Percentiles rank a stretch among this genome's conserved stretches.
These are phyloP conservation scores for Leptopilina boulardi DNA, from an alignment of 1,140 invertebrate species.

Conservation along the genomic window DNA sequence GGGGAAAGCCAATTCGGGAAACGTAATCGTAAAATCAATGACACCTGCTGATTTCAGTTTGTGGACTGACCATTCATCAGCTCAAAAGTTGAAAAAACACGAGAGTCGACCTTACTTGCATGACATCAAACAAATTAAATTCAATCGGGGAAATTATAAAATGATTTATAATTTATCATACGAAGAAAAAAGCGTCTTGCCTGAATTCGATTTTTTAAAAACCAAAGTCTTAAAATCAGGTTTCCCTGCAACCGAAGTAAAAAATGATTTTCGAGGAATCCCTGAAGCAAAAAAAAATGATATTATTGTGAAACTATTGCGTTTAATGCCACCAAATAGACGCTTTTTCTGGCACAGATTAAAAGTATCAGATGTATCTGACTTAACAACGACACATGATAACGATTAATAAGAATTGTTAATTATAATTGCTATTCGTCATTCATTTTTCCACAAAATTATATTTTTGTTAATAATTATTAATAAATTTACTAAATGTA, in stretches of 20 bases:
- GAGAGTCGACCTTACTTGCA: not conserved
- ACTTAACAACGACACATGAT: not conserved
- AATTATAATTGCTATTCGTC: not conserved
- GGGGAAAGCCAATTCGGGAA: not conserved
- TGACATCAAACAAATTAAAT: not conserved
- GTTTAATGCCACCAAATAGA: not conserved
- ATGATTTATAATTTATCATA: not conserved
- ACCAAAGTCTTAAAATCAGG: not conserved
- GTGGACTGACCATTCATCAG: not conserved
- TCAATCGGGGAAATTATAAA: not conserved
- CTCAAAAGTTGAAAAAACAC: not conserved
- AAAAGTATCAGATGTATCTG: not conserved
- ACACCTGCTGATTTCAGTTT: not conserved
- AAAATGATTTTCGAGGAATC: not conserved
- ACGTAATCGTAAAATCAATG: not conserved
- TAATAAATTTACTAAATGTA: too few species aligned
- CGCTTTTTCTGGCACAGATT: not conserved
- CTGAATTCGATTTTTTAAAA: not conserved
- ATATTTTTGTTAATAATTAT: too few species aligned
- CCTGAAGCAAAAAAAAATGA: not conserved
- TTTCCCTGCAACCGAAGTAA: not conserved
- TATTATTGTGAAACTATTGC: not conserved
- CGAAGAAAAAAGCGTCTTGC: not conserved
- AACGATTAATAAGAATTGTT: not conserved
- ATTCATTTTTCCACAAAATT: too few species aligned